Evolutionary conservation across 2,113 vertebrate genomes (phyloP).

Genomic region (Anser cygnoides): DNA sequence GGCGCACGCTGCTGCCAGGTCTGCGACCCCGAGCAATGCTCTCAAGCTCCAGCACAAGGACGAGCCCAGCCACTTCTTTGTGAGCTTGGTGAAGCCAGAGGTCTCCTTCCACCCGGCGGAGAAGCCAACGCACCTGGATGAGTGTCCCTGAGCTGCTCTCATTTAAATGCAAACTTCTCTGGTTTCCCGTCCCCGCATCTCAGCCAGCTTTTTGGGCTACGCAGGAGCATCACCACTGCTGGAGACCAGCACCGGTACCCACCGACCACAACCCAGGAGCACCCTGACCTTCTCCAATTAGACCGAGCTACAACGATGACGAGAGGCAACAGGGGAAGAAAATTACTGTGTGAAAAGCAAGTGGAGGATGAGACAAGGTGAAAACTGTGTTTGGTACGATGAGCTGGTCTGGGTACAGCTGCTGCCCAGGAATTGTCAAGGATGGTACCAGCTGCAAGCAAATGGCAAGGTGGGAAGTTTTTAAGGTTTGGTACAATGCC

Average conservation of each 20-base stretch:
- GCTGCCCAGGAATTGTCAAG: background rate
- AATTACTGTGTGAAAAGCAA: background rate
- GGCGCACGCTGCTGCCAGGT: too few relatives aligned
- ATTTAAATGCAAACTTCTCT: background rate
- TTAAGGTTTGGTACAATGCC: background rate
- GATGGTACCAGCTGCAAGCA: background rate
- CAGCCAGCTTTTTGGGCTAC: background rate
- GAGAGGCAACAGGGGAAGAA: background rate
- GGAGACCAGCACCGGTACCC: rapidly evolving
- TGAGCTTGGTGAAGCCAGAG: too few relatives aligned
- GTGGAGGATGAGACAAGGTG: background rate
- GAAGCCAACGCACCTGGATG: too few relatives aligned
- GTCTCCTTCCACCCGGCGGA: too few relatives aligned
- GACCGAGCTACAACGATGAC: rapidly evolving
- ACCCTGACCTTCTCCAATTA: background rate
- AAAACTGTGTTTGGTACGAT: background rate
- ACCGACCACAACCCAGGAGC: rapidly evolving
- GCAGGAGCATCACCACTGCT: background rate
- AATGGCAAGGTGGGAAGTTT: background rate
- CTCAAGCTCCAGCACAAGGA: too few relatives aligned
- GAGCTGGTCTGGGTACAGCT: background rate
- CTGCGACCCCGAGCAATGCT: too few relatives aligned
- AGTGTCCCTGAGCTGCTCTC: background rate
- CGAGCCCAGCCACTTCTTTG: too few relatives aligned
- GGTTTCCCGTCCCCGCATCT: background rate